phyloP scores from a whole-genome alignment of 2,888 invertebrate species.

The Pyralis farinalis region DNA sequence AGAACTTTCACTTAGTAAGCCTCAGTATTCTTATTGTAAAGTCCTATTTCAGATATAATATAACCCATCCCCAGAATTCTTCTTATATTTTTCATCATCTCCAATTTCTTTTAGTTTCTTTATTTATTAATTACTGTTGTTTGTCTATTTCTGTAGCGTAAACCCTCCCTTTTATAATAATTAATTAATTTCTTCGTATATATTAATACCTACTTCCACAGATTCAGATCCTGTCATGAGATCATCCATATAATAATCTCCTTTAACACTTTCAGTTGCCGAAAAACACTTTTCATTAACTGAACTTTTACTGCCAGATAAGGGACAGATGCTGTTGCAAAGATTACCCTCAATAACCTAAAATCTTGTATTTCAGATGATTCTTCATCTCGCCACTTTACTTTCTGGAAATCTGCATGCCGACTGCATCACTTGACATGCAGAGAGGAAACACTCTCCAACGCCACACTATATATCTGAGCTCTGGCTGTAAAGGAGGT shows the following conservation, averaged over 20 bases:
- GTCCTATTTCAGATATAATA: not conserved
- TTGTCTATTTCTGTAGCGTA: conserved; percentile 29
- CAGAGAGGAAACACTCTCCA: not conserved
- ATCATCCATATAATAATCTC: conserved; percentile 26
- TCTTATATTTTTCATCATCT: too few species aligned
- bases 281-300: conserved; percentile 13
- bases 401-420: not conserved
- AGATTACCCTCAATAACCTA: conserved; percentile 18
- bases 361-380: conserved; percentile 14
- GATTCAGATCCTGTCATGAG: conserved; percentile 18
- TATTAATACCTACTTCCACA: conserved; percentile 13
- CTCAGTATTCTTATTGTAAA: not conserved
- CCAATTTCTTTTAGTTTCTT: conserved; percentile 3
- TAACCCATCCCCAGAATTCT: not conserved
- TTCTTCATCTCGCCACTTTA: conserved; percentile 11
- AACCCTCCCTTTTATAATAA: conserved; percentile 31
- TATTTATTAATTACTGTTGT: conserved; percentile 13
- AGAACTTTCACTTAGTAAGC: not conserved
- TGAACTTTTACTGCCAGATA: conserved; percentile 27
- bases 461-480: not conserved
- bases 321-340: conserved; percentile 26
- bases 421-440: not conserved
- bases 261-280: conserved; percentile 13
- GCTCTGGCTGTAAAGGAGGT: not conserved
- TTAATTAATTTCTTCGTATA: conserved; percentile 17